Conservation (phyloP, 92 coral and sea anemone species). For the Meandrina meandrites region DNA sequence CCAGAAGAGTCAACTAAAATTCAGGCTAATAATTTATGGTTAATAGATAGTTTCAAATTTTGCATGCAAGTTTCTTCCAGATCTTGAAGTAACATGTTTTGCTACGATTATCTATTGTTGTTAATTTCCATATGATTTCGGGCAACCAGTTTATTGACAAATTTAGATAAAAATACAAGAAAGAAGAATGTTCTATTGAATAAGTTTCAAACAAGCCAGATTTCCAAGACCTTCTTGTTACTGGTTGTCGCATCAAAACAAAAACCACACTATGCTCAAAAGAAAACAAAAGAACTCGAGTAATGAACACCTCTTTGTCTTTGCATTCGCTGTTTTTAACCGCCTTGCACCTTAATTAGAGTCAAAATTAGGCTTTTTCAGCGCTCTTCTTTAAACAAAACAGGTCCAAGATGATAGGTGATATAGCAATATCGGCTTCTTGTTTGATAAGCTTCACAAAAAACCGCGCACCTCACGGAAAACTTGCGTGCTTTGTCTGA, state of each 20-base stretch:
- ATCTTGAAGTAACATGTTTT: too few relatives aligned
- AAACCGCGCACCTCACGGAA: neutral
- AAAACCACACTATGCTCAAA: neutral
- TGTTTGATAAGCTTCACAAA: too few relatives aligned
- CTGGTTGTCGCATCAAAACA: neutral
- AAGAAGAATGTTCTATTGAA: neutral
- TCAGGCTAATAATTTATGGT: too few relatives aligned
- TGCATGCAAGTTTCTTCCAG: neutral
- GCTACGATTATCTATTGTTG: too few relatives aligned
- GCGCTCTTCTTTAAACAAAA: neutral
- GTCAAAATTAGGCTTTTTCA: neutral
- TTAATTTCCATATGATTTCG: neutral
- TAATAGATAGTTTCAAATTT: neutral
- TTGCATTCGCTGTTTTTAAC: neutral
- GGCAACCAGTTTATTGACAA: neutral
- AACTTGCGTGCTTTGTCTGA: neutral
- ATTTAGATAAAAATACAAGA: neutral
- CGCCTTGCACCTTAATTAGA: neutral
- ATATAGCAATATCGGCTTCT: neutral
- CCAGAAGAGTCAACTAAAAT: too few relatives aligned
- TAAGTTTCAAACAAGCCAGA: neutral
- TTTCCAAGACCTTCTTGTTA: neutral
- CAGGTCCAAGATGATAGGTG: neutral
- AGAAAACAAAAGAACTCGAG: neutral
- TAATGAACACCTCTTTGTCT: conserved; percentile 8